Evolutionary conservation across 1,140 invertebrate genomes (phyloP).

Genomic region (Plectrocnemia conspersa): DNA sequence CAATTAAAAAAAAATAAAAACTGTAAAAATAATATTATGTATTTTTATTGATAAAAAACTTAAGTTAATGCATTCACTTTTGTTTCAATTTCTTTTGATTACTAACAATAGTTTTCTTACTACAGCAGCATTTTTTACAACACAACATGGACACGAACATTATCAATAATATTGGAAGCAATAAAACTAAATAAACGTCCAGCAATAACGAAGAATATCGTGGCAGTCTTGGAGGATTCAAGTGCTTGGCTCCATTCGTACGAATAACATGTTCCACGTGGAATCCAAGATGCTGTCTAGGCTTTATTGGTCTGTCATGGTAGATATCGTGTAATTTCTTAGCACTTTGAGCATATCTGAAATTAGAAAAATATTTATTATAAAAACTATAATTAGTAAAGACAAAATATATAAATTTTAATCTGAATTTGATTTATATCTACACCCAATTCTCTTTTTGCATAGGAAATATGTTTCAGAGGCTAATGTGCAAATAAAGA

Average conservation of each 20-base stretch:
- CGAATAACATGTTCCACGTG: slow-evolving; percentile 40
- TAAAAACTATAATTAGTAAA: too few relatives aligned
- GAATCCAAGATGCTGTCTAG: slow-evolving; percentile 36
- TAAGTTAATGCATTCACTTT: too few relatives aligned
- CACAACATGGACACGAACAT: background rate
- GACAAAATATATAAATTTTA: too few relatives aligned
- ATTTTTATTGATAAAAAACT: too few relatives aligned
- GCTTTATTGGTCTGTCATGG: slow-evolving; percentile 35
- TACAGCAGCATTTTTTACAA: slow-evolving; percentile 9
- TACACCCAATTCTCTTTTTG: too few relatives aligned
- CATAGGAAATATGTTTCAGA: too few relatives aligned
- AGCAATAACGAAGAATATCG: background rate
- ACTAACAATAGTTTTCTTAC: too few relatives aligned
- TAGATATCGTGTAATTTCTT: slow-evolving; percentile 38
- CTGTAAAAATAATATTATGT: too few relatives aligned
- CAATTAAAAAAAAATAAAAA: too few relatives aligned
- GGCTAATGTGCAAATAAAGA: too few relatives aligned
- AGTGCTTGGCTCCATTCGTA: slow-evolving; percentile 37
- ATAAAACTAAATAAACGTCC: background rate
- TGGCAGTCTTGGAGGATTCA: slow-evolving; percentile 37
- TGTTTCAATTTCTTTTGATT: too few relatives aligned
- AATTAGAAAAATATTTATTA: background rate
- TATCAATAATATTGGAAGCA: slow-evolving; percentile 2
- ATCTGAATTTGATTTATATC: too few relatives aligned
- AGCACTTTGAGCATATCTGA: slow-evolving; percentile 1